Conservation (phyloP, 2,888 invertebrate species). For the Toxonevra muliebris region DNA sequence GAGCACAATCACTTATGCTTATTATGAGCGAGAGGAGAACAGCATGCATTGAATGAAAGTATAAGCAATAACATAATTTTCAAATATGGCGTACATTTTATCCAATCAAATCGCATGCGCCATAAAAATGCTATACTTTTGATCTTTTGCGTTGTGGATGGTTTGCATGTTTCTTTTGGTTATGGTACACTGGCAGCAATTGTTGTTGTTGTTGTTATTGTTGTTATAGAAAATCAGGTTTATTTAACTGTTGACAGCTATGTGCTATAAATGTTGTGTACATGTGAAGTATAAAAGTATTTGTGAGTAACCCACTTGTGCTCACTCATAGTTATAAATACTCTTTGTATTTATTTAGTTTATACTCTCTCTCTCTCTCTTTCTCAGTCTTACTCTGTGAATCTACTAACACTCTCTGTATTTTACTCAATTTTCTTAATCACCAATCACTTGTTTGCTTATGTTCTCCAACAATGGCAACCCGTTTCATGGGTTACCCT, state of each 20-base stretch:
- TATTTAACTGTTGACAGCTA: no score
- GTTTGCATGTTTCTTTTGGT: slow-evolving; percentile 33
- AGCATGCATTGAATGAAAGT: slow-evolving; percentile 44
- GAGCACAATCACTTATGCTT: slow-evolving; percentile 35
- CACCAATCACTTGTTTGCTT: slow-evolving; percentile 37
- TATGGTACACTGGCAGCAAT: neutral
- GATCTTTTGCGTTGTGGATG: slow-evolving; percentile 25
- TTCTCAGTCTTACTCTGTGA: slow-evolving; percentile 16
- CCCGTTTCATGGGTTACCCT: slow-evolving; percentile 39
- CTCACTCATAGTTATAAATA: no score
- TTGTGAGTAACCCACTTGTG: neutral
- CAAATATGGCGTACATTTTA: slow-evolving; percentile 64
- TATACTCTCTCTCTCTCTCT: no score
- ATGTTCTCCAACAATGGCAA: slow-evolving; percentile 30
- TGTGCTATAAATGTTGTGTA: no score
- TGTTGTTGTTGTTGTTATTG: no score
- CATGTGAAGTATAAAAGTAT: neutral
- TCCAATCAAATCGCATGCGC: slow-evolving; percentile 66
- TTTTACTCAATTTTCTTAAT: neutral
- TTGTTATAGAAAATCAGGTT: no score
- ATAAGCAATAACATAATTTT: slow-evolving; percentile 54
- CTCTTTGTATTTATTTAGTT: no score
- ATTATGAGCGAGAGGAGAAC: slow-evolving; percentile 34
- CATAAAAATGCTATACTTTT: slow-evolving; percentile 36
- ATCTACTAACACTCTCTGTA: no score